phyloP scores from a whole-genome alignment of 1,140 invertebrate genomes.

The Papilio xuthus region DNA sequence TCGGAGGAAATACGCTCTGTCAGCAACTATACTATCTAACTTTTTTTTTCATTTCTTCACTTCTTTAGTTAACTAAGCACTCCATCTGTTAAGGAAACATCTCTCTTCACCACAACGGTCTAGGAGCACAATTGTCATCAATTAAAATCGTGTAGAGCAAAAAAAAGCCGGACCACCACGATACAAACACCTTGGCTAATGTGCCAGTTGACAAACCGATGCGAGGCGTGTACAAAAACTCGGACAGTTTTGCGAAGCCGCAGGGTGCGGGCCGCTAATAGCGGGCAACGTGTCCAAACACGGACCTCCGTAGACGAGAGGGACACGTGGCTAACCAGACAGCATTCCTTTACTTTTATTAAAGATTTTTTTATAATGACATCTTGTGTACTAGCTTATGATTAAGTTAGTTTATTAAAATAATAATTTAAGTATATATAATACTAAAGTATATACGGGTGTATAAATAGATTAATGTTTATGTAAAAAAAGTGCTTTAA shows the following conservation, averaged over 20 bases:
- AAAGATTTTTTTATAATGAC: conserved; percentile 26
- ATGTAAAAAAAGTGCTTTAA: neutral
- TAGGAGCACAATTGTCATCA: conserved; percentile 78
- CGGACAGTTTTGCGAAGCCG: conserved; percentile 55
- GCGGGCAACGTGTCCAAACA: conserved; percentile 68
- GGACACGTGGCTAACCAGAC: conserved; percentile 48
- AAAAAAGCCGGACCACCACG: conserved; percentile 76
- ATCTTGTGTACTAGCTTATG: neutral
- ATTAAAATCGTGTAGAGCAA: conserved; percentile 69
- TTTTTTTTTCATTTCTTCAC: neutral
- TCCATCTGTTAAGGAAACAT: conserved; percentile 73
- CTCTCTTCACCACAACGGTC: conserved; percentile 68
- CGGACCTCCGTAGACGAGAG: conserved; percentile 53
- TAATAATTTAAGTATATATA: no score
- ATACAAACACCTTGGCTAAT: conserved; percentile 77
- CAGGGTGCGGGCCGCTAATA: conserved; percentile 64
- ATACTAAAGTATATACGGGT: no score
- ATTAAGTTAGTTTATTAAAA: neutral
- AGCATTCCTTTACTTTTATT: conserved; percentile 37
- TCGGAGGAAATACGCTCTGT: no score
- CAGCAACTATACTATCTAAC: neutral
- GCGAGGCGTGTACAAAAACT: conserved; percentile 54
- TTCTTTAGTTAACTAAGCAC: neutral
- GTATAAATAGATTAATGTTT: no score
- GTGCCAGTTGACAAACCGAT: conserved; percentile 72